Percentiles rank a stretch among this genome's conserved stretches.
Evolutionary conservation across 2,797 vertebrate genomes (phyloP).

Genomic region (Tympanoctomys barrerae): DNA sequence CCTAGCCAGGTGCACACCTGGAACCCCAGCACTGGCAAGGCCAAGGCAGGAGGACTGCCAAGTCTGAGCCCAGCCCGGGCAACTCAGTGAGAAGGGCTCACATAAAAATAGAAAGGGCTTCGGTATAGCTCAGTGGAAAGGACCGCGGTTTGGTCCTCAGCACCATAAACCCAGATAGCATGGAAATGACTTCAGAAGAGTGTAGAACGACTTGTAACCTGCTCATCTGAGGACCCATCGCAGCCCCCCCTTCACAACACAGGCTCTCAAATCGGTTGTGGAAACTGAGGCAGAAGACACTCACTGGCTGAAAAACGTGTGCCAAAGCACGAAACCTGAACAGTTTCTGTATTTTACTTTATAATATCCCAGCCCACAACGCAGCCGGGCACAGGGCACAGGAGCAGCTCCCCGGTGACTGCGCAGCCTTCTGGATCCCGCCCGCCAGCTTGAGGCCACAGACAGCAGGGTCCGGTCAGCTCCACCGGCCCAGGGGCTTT

Average conservation of each 20-base stretch:
- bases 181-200: fast-evolving
- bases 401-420: background rate
- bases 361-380: background rate
- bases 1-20: fast-evolving
- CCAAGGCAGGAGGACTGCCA: background rate
- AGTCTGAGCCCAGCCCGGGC: background rate
- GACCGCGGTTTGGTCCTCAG: background rate
- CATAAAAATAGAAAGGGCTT: background rate
- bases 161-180: fast-evolving
- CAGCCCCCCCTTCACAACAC: background rate
- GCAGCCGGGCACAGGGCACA: background rate
- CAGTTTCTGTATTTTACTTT: background rate
- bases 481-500: background rate
- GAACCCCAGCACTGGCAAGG: background rate
- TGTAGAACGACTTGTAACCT: fast-evolving
- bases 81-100: background rate
- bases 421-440: background rate
- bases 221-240: fast-evolving
- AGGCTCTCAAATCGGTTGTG: fast-evolving
- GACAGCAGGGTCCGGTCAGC: fast-evolving
- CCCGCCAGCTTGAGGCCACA: fast-evolving
- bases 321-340: background rate
- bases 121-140: background rate
- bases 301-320: no score
- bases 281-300: background rate